Evolutionary conservation across 2,113 vertebrate genomes (phyloP).

Genomic region (Cephalopterus ornatus): DNA sequence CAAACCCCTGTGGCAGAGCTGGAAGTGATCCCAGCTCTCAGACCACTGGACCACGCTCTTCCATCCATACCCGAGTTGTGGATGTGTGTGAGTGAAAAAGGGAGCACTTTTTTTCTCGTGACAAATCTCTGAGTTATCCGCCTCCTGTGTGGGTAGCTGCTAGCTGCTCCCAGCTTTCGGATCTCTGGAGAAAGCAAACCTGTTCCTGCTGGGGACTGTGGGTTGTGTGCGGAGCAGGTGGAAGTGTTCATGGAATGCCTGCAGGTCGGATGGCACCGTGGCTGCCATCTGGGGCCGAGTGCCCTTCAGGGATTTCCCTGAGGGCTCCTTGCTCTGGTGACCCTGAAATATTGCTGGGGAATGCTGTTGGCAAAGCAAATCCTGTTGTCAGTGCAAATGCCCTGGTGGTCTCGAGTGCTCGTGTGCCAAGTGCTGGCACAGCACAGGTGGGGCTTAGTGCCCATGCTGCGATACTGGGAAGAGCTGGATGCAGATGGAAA

Average conservation of each 20-base stretch:
- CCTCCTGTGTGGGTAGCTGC: background rate
- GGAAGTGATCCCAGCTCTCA: background rate
- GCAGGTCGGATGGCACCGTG: background rate
- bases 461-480: background rate
- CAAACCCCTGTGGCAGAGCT: background rate
- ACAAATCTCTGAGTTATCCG: background rate
- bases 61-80: background rate
- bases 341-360: background rate
- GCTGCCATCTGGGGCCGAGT: background rate
- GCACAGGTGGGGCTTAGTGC: background rate
- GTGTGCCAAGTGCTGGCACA: background rate
- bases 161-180: conserved; percentile 10
- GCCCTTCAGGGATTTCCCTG: background rate
- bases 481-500: conserved; percentile 31
- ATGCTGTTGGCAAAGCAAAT: background rate
- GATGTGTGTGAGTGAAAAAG: background rate
- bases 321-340: background rate
- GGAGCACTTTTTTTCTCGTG: background rate
- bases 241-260: background rate
- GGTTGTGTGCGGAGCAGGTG: background rate
- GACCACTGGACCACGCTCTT: background rate
- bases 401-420: background rate
- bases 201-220: background rate
- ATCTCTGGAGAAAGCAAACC: background rate
- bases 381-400: background rate